Percentiles rank a stretch among this genome's conserved stretches.
phyloP scores from a whole-genome alignment of 1,140 invertebrate species.

The Neocloeon triangulifer region DNA sequence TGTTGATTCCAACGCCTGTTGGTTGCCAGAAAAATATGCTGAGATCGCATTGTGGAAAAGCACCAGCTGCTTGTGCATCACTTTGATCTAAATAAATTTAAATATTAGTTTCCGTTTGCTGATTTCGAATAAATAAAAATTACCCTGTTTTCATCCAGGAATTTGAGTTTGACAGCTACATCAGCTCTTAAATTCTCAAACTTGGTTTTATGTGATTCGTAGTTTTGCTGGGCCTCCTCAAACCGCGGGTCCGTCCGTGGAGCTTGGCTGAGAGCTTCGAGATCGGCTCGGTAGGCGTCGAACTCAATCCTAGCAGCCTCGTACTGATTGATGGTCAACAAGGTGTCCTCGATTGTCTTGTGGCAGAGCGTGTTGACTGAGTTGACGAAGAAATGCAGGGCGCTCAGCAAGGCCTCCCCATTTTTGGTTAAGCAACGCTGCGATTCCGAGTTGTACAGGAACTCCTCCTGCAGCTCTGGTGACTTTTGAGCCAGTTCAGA shows the following conservation, averaged over 20 bases:
- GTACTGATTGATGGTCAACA: slow-evolving; percentile 80
- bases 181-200: slow-evolving; percentile 82
- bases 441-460: slow-evolving; percentile 86
- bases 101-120: not conserved
- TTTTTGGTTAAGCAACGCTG: slow-evolving; percentile 84
- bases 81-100: slow-evolving; percentile 82
- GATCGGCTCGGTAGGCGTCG: slow-evolving; percentile 85
- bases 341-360: slow-evolving; percentile 91
- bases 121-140: slow-evolving; percentile 11
- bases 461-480: slow-evolving; percentile 84
- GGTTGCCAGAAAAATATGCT: slow-evolving; percentile 91
- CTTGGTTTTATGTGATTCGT: slow-evolving; percentile 61
- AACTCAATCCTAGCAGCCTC: slow-evolving; percentile 89
- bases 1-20: slow-evolving; percentile 77
- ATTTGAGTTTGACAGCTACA: slow-evolving; percentile 86
- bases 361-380: slow-evolving; percentile 87
- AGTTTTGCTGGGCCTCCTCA: slow-evolving; percentile 61
- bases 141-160: slow-evolving; percentile 91
- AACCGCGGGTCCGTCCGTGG: slow-evolving; percentile 34
- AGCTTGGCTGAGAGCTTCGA: slow-evolving; percentile 49
- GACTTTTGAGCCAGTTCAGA: slow-evolving; percentile 86
- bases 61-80: slow-evolving; percentile 92
- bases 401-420: slow-evolving; percentile 73
- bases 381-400: slow-evolving; percentile 88
- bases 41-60: slow-evolving; percentile 91